A percentile compares a stretch with the other conserved stretches of the same genome.
phyloP scores from a whole-genome alignment of 2,113 vertebrate genomes.

The Paracanthobrama guichenoti region DNA sequence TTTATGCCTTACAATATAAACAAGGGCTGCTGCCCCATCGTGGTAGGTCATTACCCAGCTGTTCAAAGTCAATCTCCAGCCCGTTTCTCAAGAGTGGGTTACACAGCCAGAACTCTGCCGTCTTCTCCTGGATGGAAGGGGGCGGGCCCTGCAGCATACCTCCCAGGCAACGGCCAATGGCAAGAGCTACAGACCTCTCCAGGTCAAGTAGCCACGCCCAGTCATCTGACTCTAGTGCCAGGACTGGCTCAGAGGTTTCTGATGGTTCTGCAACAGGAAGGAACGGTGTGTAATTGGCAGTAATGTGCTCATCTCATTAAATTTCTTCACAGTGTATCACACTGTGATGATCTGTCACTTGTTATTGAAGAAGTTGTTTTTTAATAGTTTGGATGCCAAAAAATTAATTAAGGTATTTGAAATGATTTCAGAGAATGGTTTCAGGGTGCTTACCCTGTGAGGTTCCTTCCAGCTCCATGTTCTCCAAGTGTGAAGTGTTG shows the following conservation, averaged over 20 bases:
- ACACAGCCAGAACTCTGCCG: constrained; percentile 75
- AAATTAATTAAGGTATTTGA: neutral
- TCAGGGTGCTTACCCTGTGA: constrained; percentile 54
- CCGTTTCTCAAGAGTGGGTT: constrained; percentile 79
- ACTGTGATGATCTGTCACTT: neutral
- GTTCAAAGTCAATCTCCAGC: constrained; percentile 77
- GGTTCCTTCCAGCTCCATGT: constrained; percentile 68
- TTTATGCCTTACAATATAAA: neutral
- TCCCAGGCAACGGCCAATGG: constrained; percentile 77
- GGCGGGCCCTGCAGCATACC: constrained; percentile 79
- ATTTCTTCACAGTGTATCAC: neutral
- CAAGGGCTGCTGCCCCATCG: neutral
- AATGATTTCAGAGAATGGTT: neutral
- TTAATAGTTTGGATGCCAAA: neutral
- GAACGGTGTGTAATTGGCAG: neutral
- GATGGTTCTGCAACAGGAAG: constrained; percentile 61
- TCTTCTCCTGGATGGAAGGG: constrained; percentile 72
- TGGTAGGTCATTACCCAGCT: constrained; percentile 71
- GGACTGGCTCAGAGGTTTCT: constrained; percentile 54
- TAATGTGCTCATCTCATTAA: neutral
- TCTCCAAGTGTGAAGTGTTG: constrained; percentile 71
- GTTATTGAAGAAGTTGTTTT: neutral
- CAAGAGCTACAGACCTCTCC: constrained; percentile 76
- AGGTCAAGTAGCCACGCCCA: constrained; percentile 81
- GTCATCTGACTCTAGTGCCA: constrained; percentile 59